phyloP scores from a whole-genome alignment of 2,888 invertebrate genomes.

The Oscheius sp. region DNA sequence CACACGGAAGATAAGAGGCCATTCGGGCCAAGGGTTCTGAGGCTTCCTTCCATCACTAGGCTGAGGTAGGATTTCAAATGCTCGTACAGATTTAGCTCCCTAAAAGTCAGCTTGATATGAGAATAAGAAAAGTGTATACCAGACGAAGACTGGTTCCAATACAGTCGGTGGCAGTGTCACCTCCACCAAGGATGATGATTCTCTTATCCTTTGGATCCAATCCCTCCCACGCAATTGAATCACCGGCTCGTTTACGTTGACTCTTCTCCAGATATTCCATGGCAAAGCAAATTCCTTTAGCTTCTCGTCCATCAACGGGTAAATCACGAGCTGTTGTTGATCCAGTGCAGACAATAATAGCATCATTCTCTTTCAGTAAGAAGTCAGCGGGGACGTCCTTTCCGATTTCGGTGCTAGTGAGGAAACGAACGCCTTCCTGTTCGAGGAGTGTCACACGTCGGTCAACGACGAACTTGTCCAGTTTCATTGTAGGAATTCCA shows the following conservation, averaged over 20 bases:
- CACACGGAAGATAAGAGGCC: conserved; percentile 93
- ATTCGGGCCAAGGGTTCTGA: conserved; percentile 99
- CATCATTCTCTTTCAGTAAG: conserved; percentile 81
- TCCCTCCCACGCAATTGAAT: conserved; percentile 74
- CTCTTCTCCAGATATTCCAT: conserved; percentile 96
- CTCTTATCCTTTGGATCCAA: conserved; percentile 91
- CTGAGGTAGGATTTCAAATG: conserved; percentile 95
- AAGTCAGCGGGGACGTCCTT: conserved; percentile 84
- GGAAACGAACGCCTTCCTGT: conserved; percentile 90
- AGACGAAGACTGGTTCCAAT: conserved; percentile 93
- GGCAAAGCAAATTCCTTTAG: conserved; percentile 93
- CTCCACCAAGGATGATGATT: conserved; percentile 89
- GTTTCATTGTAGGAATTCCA: conserved; percentile 98
- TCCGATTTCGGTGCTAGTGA: conserved; percentile 89
- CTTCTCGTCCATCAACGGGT: conserved; percentile 81
- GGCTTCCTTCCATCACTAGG: conserved; percentile 84
- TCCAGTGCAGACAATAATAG: conserved; percentile 89
- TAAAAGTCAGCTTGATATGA: conserved; percentile 75
- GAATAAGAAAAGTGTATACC: conserved; percentile 72
- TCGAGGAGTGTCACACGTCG: conserved; percentile 87
- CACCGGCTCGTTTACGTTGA: conserved; percentile 87
- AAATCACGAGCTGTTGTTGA: conserved; percentile 95
- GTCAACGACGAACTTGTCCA: conserved; percentile 87
- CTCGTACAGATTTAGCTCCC: conserved; percentile 90
- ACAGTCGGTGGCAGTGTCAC: conserved; percentile 95